Conservation (phyloP, 2,888 invertebrate species). For the Tridacna crocea region DNA sequence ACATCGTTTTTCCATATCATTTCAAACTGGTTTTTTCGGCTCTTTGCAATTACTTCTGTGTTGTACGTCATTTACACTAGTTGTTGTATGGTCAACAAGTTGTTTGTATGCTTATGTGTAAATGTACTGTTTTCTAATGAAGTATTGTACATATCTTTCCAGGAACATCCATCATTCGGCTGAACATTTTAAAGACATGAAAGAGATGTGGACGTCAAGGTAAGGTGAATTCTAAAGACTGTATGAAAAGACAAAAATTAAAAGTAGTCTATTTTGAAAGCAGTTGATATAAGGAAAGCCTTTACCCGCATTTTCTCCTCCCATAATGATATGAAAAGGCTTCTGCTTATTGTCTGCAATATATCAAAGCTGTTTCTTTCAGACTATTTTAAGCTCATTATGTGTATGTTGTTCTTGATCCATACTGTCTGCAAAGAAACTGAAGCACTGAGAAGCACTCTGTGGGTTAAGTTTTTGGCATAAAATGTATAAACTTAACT, state of each 20-base stretch:
- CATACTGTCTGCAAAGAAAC: not conserved
- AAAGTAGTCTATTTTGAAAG: too few species aligned
- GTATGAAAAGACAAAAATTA: too few species aligned
- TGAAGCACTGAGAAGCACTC: not conserved
- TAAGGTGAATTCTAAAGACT: not conserved
- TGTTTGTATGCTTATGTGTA: not conserved
- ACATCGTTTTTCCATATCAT: too few species aligned
- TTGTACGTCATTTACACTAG: too few species aligned
- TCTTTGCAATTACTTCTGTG: too few species aligned
- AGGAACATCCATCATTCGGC: conserved; percentile 10
- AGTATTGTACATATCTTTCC: not conserved
- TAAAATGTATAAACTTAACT: not conserved
- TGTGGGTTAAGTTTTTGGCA: too few species aligned
- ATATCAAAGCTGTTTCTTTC: not conserved
- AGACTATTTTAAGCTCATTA: too few species aligned
- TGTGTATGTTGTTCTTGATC: not conserved
- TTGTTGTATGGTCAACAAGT: not conserved
- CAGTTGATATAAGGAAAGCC: too few species aligned
- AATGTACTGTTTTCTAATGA: not conserved
- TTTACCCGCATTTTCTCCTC: not conserved
- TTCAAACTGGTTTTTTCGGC: too few species aligned
- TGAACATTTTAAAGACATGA: conserved; percentile 5
- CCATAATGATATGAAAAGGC: not conserved
- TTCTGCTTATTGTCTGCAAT: too few species aligned
- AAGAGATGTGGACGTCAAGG: conserved; percentile 17